Conservation (phyloP, 1,140 invertebrate species). For the Pseudachorutes palmiensis region DNA sequence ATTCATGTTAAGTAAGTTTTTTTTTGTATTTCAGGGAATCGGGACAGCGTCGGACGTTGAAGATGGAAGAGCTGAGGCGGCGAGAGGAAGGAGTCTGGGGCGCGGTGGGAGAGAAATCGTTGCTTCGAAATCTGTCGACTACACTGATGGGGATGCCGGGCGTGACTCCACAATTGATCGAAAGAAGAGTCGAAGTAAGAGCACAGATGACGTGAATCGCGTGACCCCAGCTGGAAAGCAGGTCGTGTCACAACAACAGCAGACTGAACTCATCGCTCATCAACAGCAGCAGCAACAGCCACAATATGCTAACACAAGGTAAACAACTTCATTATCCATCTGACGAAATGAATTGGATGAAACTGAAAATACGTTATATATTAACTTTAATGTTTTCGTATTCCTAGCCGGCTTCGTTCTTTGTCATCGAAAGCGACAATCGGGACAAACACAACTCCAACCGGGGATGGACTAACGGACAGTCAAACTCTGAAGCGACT, state of each 20-base stretch:
- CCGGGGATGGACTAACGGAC: conserved; percentile 46
- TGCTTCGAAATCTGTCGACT: conserved; percentile 40
- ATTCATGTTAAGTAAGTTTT: conserved; percentile 17
- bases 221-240: conserved; percentile 45
- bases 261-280: conserved; percentile 26
- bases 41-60: conserved; percentile 21
- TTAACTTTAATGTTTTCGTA: not conserved
- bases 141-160: conserved; percentile 48
- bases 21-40: conserved; percentile 25
- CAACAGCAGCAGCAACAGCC: conserved; percentile 16
- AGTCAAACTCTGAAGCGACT: conserved; percentile 85
- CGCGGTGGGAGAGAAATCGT: conserved; percentile 35
- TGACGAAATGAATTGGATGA: not conserved
- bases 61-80: conserved; percentile 18
- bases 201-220: conserved; percentile 72
- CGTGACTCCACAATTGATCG: conserved; percentile 40
- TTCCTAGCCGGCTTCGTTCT: conserved; percentile 29
- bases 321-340: too few relatives aligned
- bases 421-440: conserved; percentile 36
- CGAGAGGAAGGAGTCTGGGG: conserved; percentile 28
- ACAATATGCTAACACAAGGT: conserved; percentile 21
- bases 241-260: conserved; percentile 30
- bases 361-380: not conserved
- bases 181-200: conserved; percentile 67
- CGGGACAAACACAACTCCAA: conserved; percentile 40